A percentile compares a stretch with the other conserved stretches of the same genome.
Conservation (phyloP, 2,797 vertebrate genomes). For the Nannoperca australis region DNA sequence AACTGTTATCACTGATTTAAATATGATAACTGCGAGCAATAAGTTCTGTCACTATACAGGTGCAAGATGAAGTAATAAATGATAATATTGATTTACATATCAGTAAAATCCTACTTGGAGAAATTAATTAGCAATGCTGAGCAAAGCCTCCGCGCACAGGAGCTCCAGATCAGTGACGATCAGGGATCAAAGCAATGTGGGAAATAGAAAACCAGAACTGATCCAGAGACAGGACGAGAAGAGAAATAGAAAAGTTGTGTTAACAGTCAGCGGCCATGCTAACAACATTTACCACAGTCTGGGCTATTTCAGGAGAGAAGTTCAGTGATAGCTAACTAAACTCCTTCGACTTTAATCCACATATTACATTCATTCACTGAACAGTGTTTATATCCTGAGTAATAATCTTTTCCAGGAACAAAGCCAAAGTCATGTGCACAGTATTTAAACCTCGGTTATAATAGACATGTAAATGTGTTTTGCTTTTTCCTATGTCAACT, state of each 20-base stretch:
- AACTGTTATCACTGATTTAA: not conserved
- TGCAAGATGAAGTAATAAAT: not conserved
- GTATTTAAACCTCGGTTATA: not conserved
- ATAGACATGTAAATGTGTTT: not conserved
- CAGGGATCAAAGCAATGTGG: not conserved
- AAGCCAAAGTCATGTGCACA: not conserved
- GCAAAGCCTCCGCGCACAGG: not conserved
- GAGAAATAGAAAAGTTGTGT: not conserved
- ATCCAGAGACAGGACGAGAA: not conserved
- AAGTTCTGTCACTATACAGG: not conserved
- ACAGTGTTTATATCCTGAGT: not conserved
- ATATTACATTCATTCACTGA: not conserved
- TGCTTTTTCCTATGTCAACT: too few relatives aligned
- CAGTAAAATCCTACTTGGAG: not conserved
- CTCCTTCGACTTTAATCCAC: not conserved
- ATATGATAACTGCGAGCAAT: not conserved
- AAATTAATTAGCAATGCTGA: not conserved
- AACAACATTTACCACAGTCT: constrained; percentile 14
- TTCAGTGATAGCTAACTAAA: not conserved
- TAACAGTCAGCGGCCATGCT: not conserved
- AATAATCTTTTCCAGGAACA: not conserved
- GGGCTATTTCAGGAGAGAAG: not conserved
- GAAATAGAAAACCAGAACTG: not conserved
- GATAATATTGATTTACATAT: not conserved
- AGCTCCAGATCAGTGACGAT: not conserved